These are phyloP conservation scores for Euleptes europaea DNA, from an alignment of 2,113 vertebrate species.

Conservation along the genomic window DNA sequence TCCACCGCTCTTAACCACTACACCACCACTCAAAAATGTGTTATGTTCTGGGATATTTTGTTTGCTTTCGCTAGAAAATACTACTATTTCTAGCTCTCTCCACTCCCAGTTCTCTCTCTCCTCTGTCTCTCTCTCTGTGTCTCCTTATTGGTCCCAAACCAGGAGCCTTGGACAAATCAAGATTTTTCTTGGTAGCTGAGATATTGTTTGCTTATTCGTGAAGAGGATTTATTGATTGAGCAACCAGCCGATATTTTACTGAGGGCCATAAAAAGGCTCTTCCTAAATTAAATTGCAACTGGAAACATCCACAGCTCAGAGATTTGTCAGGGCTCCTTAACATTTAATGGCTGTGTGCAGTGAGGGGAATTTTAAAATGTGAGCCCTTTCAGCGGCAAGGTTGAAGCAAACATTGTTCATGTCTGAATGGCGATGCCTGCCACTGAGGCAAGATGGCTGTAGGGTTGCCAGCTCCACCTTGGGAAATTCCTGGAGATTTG, in stretches of 20 bases:
- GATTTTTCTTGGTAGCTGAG: neutral
- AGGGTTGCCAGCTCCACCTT: no score
- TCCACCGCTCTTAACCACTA: no score
- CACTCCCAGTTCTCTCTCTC: neutral
- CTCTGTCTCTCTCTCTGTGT: no score
- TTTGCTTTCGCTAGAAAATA: no score
- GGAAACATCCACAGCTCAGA: neutral
- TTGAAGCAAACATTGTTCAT: neutral
- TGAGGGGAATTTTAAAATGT: neutral
- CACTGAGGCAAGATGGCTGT: neutral
- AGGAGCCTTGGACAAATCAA: neutral
- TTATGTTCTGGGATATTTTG: no score
- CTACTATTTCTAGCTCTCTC: neutral
- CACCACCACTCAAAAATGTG: no score
- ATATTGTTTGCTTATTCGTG: neutral
- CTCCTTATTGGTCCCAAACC: neutral
- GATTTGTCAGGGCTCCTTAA: neutral
- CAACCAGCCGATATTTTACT: neutral
- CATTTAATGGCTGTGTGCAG: neutral
- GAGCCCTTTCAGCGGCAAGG: neutral
- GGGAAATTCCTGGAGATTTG: no score
- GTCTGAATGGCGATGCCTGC: neutral
- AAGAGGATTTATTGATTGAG: neutral
- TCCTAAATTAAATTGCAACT: constrained; percentile 5
- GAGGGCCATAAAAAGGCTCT: constrained; percentile 3